These are phyloP conservation scores for Naja naja DNA, from an alignment of 2,113 vertebrate species.

Conservation along the genomic window DNA sequence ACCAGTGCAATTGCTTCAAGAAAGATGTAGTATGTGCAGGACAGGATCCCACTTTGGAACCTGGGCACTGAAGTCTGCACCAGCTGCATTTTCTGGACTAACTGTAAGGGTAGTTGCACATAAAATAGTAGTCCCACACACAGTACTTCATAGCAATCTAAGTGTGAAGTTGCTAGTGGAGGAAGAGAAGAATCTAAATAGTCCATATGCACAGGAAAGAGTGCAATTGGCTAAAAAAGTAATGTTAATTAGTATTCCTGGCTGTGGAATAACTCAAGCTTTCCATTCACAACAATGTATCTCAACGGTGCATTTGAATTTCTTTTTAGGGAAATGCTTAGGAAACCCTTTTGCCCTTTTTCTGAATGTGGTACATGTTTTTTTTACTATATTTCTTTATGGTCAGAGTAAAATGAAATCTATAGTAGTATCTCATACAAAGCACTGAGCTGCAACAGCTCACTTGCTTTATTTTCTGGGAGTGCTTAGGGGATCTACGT, in stretches of 20 bases:
- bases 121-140: neutral
- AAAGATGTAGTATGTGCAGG: neutral
- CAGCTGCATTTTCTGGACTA: neutral
- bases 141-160: neutral
- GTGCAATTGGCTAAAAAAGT: neutral
- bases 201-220: neutral
- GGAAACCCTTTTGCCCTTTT: neutral
- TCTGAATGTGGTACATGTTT: neutral
- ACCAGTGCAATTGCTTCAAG: neutral
- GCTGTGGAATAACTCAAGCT: neutral
- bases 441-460: neutral
- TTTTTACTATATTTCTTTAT: neutral
- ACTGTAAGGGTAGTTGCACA: neutral
- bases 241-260: neutral
- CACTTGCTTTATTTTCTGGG: neutral
- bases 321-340: neutral
- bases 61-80: neutral
- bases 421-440: neutral
- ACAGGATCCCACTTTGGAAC: neutral
- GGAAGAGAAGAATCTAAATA: neutral
- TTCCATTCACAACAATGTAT: neutral
- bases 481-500: neutral
- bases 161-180: neutral
- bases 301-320: slow-evolving; percentile 21
- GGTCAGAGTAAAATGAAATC: slow-evolving; percentile 12